phyloP scores from a whole-genome alignment of 1,140 invertebrate species.

The Hypsibius dujardini region DNA sequence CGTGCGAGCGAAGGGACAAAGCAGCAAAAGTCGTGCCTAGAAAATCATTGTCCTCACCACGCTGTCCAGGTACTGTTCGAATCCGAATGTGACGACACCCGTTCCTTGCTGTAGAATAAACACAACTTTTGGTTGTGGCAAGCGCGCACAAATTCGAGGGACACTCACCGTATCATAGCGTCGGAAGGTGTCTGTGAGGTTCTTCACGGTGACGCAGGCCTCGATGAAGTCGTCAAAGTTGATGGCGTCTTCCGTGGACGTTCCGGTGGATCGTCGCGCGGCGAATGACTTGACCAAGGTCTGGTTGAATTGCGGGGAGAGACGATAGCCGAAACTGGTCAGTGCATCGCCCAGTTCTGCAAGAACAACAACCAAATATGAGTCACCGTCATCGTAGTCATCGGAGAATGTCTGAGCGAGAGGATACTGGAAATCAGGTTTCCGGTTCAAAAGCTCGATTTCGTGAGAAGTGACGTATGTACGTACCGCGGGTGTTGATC shows the following conservation, averaged over 20 bases:
- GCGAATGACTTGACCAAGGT: slow-evolving; percentile 32
- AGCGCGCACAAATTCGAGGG: no score
- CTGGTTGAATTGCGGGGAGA: slow-evolving; percentile 31
- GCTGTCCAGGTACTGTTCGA: background rate
- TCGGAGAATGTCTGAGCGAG: no score
- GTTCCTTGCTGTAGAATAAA: background rate
- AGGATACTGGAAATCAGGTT: background rate
- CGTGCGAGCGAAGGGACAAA: no score
- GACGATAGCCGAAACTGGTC: slow-evolving; percentile 33
- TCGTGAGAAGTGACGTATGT: no score
- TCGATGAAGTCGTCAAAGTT: slow-evolving; percentile 37
- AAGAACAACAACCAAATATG: slow-evolving; percentile 18
- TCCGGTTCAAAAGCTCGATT: background rate
- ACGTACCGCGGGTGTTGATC: slow-evolving; percentile 27
- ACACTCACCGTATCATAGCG: slow-evolving; percentile 26
- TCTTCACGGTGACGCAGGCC: slow-evolving; percentile 34
- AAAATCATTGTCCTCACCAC: background rate
- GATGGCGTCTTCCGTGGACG: slow-evolving; percentile 26
- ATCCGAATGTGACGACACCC: background rate
- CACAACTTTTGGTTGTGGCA: no score
- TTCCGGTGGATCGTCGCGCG: background rate
- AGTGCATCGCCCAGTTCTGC: slow-evolving; percentile 32
- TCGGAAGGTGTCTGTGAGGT: slow-evolving; percentile 33
- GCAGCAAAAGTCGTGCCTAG: no score
- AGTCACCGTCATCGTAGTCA: no score